Evolutionary conservation across 2,113 vertebrate genomes (phyloP).

Genomic region (Ahaetulla prasina): DNA sequence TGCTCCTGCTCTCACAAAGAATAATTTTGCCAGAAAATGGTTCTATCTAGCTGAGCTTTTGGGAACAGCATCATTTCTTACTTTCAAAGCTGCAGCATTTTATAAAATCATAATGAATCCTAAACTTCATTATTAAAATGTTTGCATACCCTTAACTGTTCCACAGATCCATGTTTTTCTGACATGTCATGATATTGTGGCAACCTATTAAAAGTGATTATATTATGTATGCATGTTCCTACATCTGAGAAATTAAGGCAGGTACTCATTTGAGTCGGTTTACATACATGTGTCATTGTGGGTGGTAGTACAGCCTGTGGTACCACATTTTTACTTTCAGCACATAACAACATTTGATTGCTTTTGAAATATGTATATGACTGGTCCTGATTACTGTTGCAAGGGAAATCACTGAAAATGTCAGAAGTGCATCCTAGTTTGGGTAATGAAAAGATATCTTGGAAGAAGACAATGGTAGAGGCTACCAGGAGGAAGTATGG

Average conservation of each 20-base stretch:
- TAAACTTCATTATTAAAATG: neutral
- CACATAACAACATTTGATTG: neutral
- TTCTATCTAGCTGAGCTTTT: neutral
- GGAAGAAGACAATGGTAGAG: neutral
- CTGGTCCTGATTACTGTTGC: neutral
- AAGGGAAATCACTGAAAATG: neutral
- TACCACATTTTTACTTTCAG: neutral
- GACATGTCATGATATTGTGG: neutral
- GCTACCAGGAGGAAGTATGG: neutral
- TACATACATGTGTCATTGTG: neutral
- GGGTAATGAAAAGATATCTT: neutral
- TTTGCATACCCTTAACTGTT: slow-evolving; percentile 1
- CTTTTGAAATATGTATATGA: neutral
- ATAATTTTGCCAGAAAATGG: neutral
- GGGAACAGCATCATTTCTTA: neutral
- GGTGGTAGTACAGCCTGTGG: too few relatives aligned
- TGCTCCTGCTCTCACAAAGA: neutral
- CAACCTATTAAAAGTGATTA: neutral
- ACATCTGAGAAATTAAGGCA: neutral
- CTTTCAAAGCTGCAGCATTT: neutral
- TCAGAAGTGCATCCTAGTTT: neutral
- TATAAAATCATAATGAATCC: neutral
- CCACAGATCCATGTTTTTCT: slow-evolving; percentile 15
- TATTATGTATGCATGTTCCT: neutral
- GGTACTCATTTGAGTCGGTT: neutral